Base-by-base conservation (phyloP, 2,888 invertebrate species). In the Andrena bucephala region DNA sequence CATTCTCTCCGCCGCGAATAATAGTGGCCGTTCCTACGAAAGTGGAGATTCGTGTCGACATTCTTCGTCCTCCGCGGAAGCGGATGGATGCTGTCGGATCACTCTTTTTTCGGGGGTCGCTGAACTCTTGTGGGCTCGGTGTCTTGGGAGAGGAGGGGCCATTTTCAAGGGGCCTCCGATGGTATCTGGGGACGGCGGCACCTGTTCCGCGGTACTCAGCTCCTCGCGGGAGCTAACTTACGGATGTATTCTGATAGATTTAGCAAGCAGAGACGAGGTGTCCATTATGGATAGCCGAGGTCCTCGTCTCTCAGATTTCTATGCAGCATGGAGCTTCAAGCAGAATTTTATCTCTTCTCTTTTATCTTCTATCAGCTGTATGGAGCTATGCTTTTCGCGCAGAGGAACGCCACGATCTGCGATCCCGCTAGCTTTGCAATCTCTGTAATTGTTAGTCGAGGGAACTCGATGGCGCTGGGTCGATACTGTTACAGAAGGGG, bases 11-110 rank as follows among this genome's bases (percentile, higher is more conserved):
- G 24, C 24, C 52, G 36, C 68, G 57, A 54, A 65, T 62, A 60
- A 65, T 48, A 68, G 62, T 70, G 72, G 68, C 73, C 70, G 77
- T 66, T 78, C 59, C 50, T 52, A 27, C 73, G 68, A 71, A 75
- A 89, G 88, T 84, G 76, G 85, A 85, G 83, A 89, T 81, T 83
- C 88, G 83, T 85, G 89, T 89, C 84, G 77, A 42, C 52, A 62
- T 0, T 81, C 80, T 73, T 62, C 60, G 48, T 42, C 57, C 36
- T 3, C 5, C n/a, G 54, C 54, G 65, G 57, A 73, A 73, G n/a
- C 6, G 16, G 20, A n/a, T 29, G 6, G 57, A 57, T 13, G 57
- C 57, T 57, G 57, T 20, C 57, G 27, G 27, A 4, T 57, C 10
- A 3, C 13, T 57, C 10, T 24, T 54, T 54, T 54, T 54, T 54